Evolutionary conservation across 2,888 invertebrate genomes (phyloP).

Genomic region (Diploptera punctata): DNA sequence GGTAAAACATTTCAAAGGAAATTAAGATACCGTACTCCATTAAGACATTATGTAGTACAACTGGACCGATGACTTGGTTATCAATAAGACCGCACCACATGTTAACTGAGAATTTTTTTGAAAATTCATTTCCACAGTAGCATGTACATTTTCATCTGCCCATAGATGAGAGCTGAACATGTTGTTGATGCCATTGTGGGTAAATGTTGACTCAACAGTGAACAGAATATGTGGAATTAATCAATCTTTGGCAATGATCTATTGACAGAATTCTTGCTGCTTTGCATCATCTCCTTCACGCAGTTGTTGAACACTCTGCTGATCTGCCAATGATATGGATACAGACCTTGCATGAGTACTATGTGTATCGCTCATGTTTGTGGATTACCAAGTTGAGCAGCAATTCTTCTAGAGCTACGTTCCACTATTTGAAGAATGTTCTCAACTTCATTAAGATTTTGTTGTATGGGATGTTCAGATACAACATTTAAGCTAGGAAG

Average conservation of each 20-base stretch:
- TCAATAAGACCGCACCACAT: background rate
- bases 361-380: background rate
- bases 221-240: background rate
- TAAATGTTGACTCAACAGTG: background rate
- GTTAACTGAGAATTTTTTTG: background rate
- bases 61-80: too few relatives aligned
- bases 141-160: background rate
- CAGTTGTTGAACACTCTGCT: background rate
- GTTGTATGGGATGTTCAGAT: too few relatives aligned
- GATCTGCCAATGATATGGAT: background rate
- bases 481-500: too few relatives aligned
- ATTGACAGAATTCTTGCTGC: background rate
- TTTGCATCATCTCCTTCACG: background rate
- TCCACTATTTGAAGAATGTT: too few relatives aligned
- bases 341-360: background rate
- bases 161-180: background rate
- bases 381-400: too few relatives aligned
- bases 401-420: too few relatives aligned
- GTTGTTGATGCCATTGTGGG: background rate
- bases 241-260: background rate
- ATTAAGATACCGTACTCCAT: too few relatives aligned
- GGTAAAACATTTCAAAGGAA: too few relatives aligned
- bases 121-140: background rate
- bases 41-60: too few relatives aligned
- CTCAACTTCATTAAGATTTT: too few relatives aligned